A percentile compares a stretch with the other conserved stretches of the same genome.
phyloP scores from a whole-genome alignment of 92 coral and sea anemone genomes.

The Virgularia gustaviana region DNA sequence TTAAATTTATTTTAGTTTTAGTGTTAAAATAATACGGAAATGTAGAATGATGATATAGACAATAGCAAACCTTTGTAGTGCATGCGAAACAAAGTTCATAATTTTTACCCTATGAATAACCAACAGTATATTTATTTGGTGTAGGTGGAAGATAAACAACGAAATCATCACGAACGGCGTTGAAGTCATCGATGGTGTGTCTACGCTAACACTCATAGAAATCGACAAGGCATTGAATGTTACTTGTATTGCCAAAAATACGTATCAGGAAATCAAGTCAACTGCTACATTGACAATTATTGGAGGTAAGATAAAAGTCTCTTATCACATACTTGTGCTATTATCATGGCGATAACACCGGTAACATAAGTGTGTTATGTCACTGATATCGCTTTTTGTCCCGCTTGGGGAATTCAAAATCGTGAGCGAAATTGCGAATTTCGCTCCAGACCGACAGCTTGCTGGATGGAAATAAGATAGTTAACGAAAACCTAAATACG shows the following conservation, averaged over 20 bases:
- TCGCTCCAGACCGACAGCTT: no score
- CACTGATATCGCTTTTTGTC: no score
- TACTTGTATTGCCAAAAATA: slow-evolving; percentile 20
- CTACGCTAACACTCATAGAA: slow-evolving; percentile 1
- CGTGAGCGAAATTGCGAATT: no score
- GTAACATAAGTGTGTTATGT: no score
- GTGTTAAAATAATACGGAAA: no score
- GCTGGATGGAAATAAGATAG: no score
- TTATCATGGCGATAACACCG: no score
- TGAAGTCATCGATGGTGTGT: slow-evolving; percentile 10
- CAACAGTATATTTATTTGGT: background rate
- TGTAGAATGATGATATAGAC: background rate
- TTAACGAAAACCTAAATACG: no score
- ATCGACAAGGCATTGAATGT: background rate
- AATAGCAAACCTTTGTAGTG: no score
- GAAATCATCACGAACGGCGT: background rate
- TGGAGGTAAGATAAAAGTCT: background rate
- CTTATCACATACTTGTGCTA: no score
- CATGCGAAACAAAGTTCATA: background rate
- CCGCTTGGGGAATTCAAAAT: no score
- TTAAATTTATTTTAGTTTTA: no score
- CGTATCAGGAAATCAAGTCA: background rate
- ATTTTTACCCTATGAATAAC: background rate
- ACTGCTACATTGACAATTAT: background rate
- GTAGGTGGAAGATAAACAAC: slow-evolving; percentile 15